phyloP scores from a whole-genome alignment of 2,888 invertebrate genomes.

The Eupelmus urozonus region DNA sequence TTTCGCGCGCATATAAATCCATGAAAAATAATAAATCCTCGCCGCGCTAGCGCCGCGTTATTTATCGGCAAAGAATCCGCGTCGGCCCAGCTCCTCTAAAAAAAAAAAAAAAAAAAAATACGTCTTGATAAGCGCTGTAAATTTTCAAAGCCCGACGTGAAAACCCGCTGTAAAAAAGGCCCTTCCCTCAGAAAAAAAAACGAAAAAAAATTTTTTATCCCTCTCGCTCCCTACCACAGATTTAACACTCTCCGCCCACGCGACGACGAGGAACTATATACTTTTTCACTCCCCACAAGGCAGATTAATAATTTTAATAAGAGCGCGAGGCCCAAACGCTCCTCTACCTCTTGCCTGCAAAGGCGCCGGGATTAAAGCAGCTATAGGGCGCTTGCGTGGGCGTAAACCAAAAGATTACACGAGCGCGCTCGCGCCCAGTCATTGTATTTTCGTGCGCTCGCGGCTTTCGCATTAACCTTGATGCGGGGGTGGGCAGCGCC shows the following conservation, averaged over 20 bases:
- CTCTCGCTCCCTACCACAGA: not conserved
- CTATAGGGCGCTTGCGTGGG: not conserved
- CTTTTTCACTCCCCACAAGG: not conserved
- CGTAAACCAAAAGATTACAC: constrained; percentile 35
- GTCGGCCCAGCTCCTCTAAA: not conserved
- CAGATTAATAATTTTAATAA: constrained; percentile 65
- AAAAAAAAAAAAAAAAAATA: not conserved
- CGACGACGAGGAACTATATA: no score
- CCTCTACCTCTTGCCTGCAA: not conserved
- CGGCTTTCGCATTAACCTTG: constrained; percentile 30
- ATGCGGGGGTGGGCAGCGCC: not conserved
- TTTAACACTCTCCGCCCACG: not conserved
- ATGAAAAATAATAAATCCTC: constrained; percentile 18
- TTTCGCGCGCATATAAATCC: constrained; percentile 3
- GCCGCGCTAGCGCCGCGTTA: not conserved
- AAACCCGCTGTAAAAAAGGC: constrained; percentile 7
- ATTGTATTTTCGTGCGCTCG: constrained; percentile 37
- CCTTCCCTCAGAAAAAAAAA: constrained; percentile 15
- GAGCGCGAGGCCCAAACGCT: not conserved
- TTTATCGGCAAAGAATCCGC: constrained; percentile 13
- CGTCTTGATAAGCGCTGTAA: constrained; percentile 45
- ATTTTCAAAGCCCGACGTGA: constrained; percentile 12
- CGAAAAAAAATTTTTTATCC: not conserved
- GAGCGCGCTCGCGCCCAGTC: not conserved
- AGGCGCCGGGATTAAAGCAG: not conserved